Evolutionary conservation across 2,113 vertebrate species (phyloP), one percentile per base, ranked within the genome.

Genomic region (Petromus typicus): DNA sequence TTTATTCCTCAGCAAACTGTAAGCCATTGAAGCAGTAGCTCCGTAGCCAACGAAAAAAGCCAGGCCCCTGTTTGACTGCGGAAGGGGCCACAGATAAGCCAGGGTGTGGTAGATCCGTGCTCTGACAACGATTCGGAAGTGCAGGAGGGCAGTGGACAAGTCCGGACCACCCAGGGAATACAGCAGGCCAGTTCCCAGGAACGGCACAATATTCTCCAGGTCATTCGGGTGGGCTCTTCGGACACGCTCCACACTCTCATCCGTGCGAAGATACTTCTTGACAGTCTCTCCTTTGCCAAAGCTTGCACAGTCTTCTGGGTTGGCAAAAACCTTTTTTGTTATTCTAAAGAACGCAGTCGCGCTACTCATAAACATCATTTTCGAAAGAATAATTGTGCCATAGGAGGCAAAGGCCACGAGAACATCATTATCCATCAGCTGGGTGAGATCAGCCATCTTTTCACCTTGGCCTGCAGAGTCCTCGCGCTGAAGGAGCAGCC

Each of bases 141-240:
- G 99, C 84, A 99, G 96, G 95, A 99, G 79, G 51, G 99, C 99
- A 0, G 96, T 83, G 20, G 98, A 98, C 10, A 99, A 98, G 0
- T 99, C 97, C 0, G 99, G 99, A 37, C 98, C 98, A 0, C 98
- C 99, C 92, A 99, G 95, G 8, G 99, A 91, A 1, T 99, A 99
- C 54, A 99, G 97, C 18, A 99, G 98, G 9, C 99, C 99, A 2
- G 99, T 94, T 22, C 99, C 89, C 27, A 99, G 48, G 45, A 99
- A 99, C 0, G 99, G 99, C 71, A 99, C n/a, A 0, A 99, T 98
- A 57, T 99, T 99, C 95, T 99, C 99, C 95, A 99, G 95, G 97
- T 99, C 99, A n/a, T 99, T 99, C 98, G 97, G 98, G 96, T 99
- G 99, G 93, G 98, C 98, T 93, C 99, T 99, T 89, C 99, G 98